Evolutionary conservation across 2,888 invertebrate genomes (phyloP).

Genomic region (Drosophila histrio): DNA sequence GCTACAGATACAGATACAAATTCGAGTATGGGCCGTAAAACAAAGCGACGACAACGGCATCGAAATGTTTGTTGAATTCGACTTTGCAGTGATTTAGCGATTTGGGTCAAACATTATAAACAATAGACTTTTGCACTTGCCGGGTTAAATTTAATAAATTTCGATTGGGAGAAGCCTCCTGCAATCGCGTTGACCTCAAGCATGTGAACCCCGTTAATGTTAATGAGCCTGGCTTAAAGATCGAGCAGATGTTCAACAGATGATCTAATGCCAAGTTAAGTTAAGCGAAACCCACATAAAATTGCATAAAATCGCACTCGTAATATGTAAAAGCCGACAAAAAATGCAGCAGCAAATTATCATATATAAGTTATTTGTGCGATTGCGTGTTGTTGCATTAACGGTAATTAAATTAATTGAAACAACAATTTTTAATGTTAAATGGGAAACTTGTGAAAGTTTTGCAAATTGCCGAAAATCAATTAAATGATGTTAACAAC

Average conservation of each 20-base stretch:
- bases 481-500: slow-evolving; percentile 13
- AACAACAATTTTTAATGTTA: slow-evolving; percentile 21
- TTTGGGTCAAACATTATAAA: slow-evolving; percentile 68
- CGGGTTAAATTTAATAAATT: slow-evolving; percentile 46
- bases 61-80: slow-evolving; percentile 32
- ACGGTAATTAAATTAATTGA: slow-evolving; percentile 23
- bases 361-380: slow-evolving; percentile 23
- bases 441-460: slow-evolving; percentile 53
- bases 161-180: slow-evolving; percentile 34
- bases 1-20: slow-evolving; percentile 18
- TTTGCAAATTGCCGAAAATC: slow-evolving; percentile 36
- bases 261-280: slow-evolving; percentile 40
- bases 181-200: slow-evolving; percentile 55
- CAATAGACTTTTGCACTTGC: slow-evolving; percentile 66
- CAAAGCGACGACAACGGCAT: slow-evolving; percentile 23
- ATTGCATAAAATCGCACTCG: slow-evolving; percentile 19
- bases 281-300: slow-evolving; percentile 21
- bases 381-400: slow-evolving; percentile 27
- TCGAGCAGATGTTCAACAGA: slow-evolving; percentile 1
- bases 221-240: slow-evolving; percentile 23
- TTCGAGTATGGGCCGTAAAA: slow-evolving; percentile 20
- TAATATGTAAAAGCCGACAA: slow-evolving; percentile 1
- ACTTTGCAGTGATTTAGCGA: slow-evolving; percentile 49
- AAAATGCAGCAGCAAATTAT: slow-evolving; percentile 8
- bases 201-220: slow-evolving; percentile 35